Base-by-base conservation (phyloP, 2,888 invertebrate genomes). In the Silvanus unidentatus region DNA sequence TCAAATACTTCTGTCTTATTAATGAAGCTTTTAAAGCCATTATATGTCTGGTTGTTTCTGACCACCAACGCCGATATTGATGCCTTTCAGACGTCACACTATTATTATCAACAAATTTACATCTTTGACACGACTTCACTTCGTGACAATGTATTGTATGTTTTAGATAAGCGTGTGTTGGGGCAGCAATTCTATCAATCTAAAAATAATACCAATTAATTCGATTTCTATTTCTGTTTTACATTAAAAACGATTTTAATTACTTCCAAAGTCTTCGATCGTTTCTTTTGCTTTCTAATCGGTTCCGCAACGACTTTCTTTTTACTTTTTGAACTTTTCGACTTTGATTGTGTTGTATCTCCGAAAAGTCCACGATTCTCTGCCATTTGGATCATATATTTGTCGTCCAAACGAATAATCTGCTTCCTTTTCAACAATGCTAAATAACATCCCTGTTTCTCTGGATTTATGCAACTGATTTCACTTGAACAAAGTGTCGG, bases 361-460 rank as follows among this genome's bases (percentile, higher is more conserved):
- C 70, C 88, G 66, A 90, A 90, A 50, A 90, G 69, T 0, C 89
- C 88, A 47, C 88, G 77, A 32, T 81, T 78, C 69, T 89, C 89
- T 2, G 90, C 89, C 72, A 88, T 86, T 58, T 84, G 79, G 55
- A 90, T 90, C 79, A 90, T 85, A 65, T 84, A 88, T 67, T 88
- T 84, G 3, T 88, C 86, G 68, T 90, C 85, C 59, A 89, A 76
- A 34, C 83, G 79, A 42, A 84, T 86, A 58, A 89, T 77, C 73
- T 84, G 81, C 79, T 84, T 85, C 55, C 86, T 75, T 62, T 81
- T 81, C 43, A 85, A 74, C 6, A 84, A 72, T 2, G 82, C 80
- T 37, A 86, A 72, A 61, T 77, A 86, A 59, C 84, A 84, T 2
- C 85, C 85, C 55, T 81, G 79, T 56, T 74, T 67, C 15, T 69